Conservation (phyloP, 2,888 invertebrate species). For the Halictus ligatus region DNA sequence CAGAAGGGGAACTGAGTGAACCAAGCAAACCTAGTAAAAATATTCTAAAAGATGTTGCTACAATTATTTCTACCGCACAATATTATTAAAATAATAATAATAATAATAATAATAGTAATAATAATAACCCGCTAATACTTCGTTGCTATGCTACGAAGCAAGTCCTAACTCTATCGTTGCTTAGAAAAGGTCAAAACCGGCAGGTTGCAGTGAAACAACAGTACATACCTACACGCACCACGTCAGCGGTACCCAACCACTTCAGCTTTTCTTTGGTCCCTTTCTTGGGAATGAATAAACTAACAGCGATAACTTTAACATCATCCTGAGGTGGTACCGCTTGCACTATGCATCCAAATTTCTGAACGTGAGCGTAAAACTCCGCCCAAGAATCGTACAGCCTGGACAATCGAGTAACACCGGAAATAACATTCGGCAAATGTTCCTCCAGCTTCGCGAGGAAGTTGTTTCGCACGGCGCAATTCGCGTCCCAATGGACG, state of each 20-base stretch:
- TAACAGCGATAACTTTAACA: slow-evolving; percentile 45
- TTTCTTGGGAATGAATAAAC: slow-evolving; percentile 62
- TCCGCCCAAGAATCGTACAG: slow-evolving; percentile 63
- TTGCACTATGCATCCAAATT: slow-evolving; percentile 71
- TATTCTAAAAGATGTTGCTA: not conserved
- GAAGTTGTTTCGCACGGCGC: slow-evolving; percentile 43
- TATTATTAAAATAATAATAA: too few species aligned
- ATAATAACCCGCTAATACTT: not conserved
- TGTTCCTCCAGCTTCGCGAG: slow-evolving; percentile 50
- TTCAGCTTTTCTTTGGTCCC: slow-evolving; percentile 34
- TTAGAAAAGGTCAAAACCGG: not conserved
- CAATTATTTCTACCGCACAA: too few species aligned
- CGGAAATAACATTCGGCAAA: slow-evolving; percentile 61
- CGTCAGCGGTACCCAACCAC: slow-evolving; percentile 71
- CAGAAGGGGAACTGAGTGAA: not conserved
- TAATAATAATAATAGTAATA: not conserved
- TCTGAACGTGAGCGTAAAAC: slow-evolving; percentile 64
- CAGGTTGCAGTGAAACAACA: not conserved
- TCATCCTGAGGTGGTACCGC: slow-evolving; percentile 61
- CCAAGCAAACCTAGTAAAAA: not conserved
- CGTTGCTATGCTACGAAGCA: not conserved
- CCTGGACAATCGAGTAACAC: slow-evolving; percentile 52
- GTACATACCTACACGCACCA: slow-evolving; percentile 58
- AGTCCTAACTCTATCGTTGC: not conserved
- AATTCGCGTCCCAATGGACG: slow-evolving; percentile 53